Conservation (phyloP, 2,113 vertebrate species). For the Atherinomorus stipes region DNA sequence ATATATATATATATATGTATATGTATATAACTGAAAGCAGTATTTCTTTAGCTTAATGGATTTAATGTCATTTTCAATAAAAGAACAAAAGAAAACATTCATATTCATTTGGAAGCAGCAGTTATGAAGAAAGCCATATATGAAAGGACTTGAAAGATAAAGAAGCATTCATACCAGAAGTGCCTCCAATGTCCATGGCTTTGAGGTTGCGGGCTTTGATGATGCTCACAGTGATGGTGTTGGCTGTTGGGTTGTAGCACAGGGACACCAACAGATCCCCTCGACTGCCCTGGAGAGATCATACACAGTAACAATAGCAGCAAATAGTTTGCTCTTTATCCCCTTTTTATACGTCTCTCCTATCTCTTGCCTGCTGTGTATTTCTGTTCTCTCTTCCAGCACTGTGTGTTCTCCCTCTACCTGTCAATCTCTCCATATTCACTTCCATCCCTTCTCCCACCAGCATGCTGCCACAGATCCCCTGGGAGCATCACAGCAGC, state of each 20-base stretch:
- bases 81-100: slow-evolving; percentile 12
- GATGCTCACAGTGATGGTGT: slow-evolving; percentile 98
- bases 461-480: slow-evolving; percentile 60
- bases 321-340: slow-evolving; percentile 22
- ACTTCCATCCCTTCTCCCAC: slow-evolving; percentile 53
- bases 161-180: slow-evolving; percentile 87
- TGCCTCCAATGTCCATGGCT: slow-evolving; percentile 99
- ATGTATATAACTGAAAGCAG: background rate
- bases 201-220: slow-evolving; percentile 99
- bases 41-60: background rate
- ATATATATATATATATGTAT: too few relatives aligned
- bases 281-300: slow-evolving; percentile 89
- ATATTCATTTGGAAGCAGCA: slow-evolving; percentile 10
- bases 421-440: slow-evolving; percentile 66
- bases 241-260: slow-evolving; percentile 98
- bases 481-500: slow-evolving; percentile 65
- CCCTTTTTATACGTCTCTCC: slow-evolving; percentile 3
- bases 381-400: slow-evolving; percentile 35
- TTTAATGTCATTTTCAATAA: slow-evolving; percentile 1
- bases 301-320: slow-evolving; percentile 34
- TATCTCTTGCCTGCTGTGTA: slow-evolving; percentile 18
- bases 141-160: slow-evolving; percentile 28
- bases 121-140: background rate
- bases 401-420: slow-evolving; percentile 56
- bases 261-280: slow-evolving; percentile 97